Base-by-base conservation (phyloP, 2,888 invertebrate species). In the Eremobia ochroleuca region DNA sequence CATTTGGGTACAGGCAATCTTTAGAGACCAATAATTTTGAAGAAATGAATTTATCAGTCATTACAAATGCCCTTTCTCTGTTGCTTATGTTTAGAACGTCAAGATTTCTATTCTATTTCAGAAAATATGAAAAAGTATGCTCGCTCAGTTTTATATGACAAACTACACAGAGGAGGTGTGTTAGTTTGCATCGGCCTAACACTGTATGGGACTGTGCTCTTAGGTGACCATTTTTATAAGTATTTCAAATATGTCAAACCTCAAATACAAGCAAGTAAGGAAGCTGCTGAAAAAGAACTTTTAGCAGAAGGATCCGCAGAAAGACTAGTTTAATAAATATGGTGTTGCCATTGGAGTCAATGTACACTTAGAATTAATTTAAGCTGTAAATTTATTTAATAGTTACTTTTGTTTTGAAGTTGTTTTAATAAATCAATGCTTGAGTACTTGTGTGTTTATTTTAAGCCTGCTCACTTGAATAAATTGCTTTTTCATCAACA, bases 261-360 rank as follows among this genome's bases (percentile, higher is more conserved):
- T 2, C 93, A 93, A 85, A 91, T 95, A 74, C 90, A 94, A 77
- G 93, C 95, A n/a, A 87, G 92, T 1, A 94, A 94, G 73, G 92
- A 91, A 77, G 93, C 94, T 6, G 94, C 95, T 11, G 94, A 97
- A 84, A 89, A 92, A 79, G 97, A 97, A 89, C 91, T 97, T 2
- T 88, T 97, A 65, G 88, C 93, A 4, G 97, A 97, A 93, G 97
- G 97, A 58, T 91, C 97, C 37, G 92, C 95, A 25, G 96, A 96
- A 58, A 94, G 93, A 90, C 85, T 95, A 74, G 66, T 83, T 91
- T 65, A 88, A 89, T 79, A 91, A 90, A 76, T 89, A 92, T 77
- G 90, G 76, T 69, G 69, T 66, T 81, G 55, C 69, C 55, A n/a
- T n/a, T 73, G 61, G 40, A 81, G 52, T 43, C 67, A 80, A 68